Conservation (phyloP, 2,888 invertebrate genomes). For the Branchellion lobata region DNA sequence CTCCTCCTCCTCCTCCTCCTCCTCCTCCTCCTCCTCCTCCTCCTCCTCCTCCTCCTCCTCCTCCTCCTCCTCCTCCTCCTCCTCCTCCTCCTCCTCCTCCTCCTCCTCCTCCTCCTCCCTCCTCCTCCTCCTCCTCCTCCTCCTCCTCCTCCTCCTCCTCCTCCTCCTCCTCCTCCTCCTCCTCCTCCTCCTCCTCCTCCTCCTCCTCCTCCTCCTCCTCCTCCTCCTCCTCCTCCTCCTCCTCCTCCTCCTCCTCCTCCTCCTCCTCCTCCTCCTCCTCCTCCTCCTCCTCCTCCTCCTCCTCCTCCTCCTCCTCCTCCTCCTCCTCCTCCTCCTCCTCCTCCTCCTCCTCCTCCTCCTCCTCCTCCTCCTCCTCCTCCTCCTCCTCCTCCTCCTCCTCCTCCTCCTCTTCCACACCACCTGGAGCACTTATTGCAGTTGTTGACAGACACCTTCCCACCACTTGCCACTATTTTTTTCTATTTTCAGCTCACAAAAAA, state of each 20-base stretch:
- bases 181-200: slow-evolving; percentile 11
- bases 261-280: neutral
- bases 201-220: slow-evolving; percentile 11
- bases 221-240: slow-evolving; percentile 9
- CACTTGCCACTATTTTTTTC: neutral
- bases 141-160: slow-evolving; percentile 11
- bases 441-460: neutral
- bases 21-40: slow-evolving; percentile 14
- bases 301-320: neutral
- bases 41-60: slow-evolving; percentile 13
- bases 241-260: neutral
- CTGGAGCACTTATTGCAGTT: slow-evolving; percentile 1
- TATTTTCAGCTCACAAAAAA: neutral
- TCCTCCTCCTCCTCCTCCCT: slow-evolving; percentile 8
- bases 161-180: slow-evolving; percentile 16
- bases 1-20: neutral
- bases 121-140: slow-evolving; percentile 15
- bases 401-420: slow-evolving; percentile 1
- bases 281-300: neutral
- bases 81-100: slow-evolving; percentile 14
- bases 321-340: neutral
- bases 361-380: neutral
- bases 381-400: neutral
- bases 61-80: slow-evolving; percentile 18
- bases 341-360: slow-evolving; percentile 16